phyloP scores from a whole-genome alignment of 2,113 vertebrate genomes.

The Promerops cafer region DNA sequence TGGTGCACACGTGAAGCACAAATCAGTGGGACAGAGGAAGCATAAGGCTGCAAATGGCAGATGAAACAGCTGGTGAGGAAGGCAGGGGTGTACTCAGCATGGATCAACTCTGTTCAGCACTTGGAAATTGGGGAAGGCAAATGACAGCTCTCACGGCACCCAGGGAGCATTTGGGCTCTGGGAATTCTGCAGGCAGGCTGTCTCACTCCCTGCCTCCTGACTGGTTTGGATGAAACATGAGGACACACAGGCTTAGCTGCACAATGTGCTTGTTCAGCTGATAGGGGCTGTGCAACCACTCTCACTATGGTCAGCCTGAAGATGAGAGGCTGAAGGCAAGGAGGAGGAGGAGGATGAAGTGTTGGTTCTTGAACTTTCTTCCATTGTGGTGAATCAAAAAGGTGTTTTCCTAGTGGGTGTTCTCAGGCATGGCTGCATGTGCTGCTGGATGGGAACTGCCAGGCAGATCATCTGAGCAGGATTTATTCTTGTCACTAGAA shows the following conservation, averaged over 20 bases:
- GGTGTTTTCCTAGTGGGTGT: neutral
- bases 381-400: neutral
- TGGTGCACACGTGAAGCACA: fast-evolving
- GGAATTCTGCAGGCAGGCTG: neutral
- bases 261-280: neutral
- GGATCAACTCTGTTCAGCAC: neutral
- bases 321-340: neutral
- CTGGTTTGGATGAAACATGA: neutral
- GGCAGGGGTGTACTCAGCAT: neutral
- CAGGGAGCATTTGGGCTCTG: neutral
- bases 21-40: neutral
- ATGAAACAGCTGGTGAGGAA: neutral
- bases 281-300: neutral
- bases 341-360: neutral
- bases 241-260: neutral
- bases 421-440: neutral
- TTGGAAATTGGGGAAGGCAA: neutral
- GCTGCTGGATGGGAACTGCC: neutral
- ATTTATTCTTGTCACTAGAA: neutral
- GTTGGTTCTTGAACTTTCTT: neutral
- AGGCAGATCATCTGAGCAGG: neutral
- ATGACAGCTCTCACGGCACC: neutral
- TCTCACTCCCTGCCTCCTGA: neutral
- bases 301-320: neutral
- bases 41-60: neutral